These are phyloP conservation scores for Cerastis rubricosa DNA, from an alignment of 2,888 invertebrate genomes.

Conservation along the genomic window DNA sequence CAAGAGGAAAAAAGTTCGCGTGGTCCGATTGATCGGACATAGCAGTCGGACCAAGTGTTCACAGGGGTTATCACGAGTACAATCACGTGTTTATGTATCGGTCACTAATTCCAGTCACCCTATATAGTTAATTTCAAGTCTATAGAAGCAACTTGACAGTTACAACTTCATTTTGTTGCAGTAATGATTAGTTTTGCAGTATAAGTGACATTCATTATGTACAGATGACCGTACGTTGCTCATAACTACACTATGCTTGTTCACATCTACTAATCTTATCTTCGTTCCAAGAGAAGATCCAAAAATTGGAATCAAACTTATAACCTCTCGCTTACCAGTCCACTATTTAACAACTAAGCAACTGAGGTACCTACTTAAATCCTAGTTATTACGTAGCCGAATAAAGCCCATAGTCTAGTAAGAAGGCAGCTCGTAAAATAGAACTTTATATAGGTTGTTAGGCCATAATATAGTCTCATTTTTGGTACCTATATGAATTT, in stretches of 20 bases:
- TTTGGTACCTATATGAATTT: conserved; percentile 8
- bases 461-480: conserved; percentile 4
- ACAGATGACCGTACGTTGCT: not conserved
- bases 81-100: too few species aligned
- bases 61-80: too few species aligned
- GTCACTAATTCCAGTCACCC: too few species aligned
- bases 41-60: too few species aligned
- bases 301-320: not conserved
- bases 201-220: not conserved
- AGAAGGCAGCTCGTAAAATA: conserved; percentile 22
- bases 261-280: not conserved
- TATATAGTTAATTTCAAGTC: not conserved
- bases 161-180: not conserved
- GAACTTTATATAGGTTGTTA: not conserved
- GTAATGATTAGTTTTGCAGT: not conserved
- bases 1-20: too few species aligned
- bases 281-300: not conserved
- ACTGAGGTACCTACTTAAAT: conserved; percentile 1
- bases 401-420: not conserved
- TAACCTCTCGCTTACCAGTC: not conserved
- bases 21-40: too few species aligned
- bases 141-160: not conserved
- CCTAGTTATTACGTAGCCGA: not conserved
- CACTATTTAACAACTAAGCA: not conserved
- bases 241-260: not conserved